These are phyloP conservation scores for Homarus gammarus DNA, from an alignment of 2,888 invertebrate species.

Conservation along the genomic window DNA sequence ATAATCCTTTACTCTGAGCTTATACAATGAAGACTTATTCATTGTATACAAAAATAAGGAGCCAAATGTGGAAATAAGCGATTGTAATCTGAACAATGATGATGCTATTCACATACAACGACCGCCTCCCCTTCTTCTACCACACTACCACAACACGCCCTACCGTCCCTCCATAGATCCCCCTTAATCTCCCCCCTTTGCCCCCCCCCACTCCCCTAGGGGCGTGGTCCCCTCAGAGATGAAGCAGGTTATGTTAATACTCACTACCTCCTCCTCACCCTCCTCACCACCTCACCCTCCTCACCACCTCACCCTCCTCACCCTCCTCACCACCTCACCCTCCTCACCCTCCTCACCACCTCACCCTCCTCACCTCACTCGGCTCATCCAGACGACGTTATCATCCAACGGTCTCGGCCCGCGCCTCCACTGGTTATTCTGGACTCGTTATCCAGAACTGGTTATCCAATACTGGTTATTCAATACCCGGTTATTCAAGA, in stretches of 20 bases:
- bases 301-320: not conserved
- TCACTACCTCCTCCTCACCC: not conserved
- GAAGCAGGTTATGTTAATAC: constrained; percentile 43
- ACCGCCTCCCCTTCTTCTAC: no score
- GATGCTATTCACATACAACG: no score
- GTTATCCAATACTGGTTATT: not conserved
- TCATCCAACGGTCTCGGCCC: not conserved
- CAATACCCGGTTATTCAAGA: not conserved
- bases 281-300: constrained; percentile 22
- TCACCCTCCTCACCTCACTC: not conserved
- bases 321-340: not conserved
- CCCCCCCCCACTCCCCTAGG: not conserved
- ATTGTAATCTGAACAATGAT: no score
- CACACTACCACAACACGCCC: not conserved
- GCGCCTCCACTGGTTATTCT: not conserved
- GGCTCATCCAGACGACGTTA: not conserved
- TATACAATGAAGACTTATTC: no score
- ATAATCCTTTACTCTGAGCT: no score
- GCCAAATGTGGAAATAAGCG: no score
- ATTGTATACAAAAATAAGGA: no score
- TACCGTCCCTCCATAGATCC: not conserved
- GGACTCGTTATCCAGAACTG: no score
- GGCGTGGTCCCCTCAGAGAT: constrained; percentile 2
- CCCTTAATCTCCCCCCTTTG: not conserved
- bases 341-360: not conserved